These are phyloP conservation scores for Lates japonicus DNA, from an alignment of 2,797 vertebrate genomes.

Conservation along the genomic window DNA sequence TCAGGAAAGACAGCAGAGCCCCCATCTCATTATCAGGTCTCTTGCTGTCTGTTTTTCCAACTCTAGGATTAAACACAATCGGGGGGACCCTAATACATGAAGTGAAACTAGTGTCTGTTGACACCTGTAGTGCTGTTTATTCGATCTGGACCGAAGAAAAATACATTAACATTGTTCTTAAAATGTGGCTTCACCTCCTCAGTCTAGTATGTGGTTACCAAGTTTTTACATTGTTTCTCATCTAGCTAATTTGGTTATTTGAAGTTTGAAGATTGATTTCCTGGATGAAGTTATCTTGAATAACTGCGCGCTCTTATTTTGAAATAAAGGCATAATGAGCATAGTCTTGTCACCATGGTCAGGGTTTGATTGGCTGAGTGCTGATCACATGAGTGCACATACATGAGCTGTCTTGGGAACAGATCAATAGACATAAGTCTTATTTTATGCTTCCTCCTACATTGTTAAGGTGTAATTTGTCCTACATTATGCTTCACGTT, in stretches of 20 bases:
- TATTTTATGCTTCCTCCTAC: too few relatives aligned
- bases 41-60: conserved; percentile 15
- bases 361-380: not conserved
- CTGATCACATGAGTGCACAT: not conserved
- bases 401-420: too few relatives aligned
- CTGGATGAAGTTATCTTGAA: not conserved
- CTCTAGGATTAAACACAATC: conserved; percentile 5
- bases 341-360: too few relatives aligned
- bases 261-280: not conserved
- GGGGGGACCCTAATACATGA: conserved; percentile 2
- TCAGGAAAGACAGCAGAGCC: conserved; percentile 23
- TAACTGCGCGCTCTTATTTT: too few relatives aligned
- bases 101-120: conserved; percentile 6
- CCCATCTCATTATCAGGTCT: conserved; percentile 31
- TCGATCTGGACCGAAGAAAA: not conserved
- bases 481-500: too few relatives aligned
- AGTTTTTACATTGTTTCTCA: not conserved
- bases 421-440: not conserved
- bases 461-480: too few relatives aligned
- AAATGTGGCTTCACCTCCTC: not conserved
- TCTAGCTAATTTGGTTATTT: not conserved
- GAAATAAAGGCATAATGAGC: too few relatives aligned
- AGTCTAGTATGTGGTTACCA: not conserved
- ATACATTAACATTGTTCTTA: not conserved
- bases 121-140: not conserved